Evolutionary conservation across 2,888 invertebrate genomes (phyloP), one percentile per base, ranked within the genome.

Genomic region (Atethmia centrago): DNA sequence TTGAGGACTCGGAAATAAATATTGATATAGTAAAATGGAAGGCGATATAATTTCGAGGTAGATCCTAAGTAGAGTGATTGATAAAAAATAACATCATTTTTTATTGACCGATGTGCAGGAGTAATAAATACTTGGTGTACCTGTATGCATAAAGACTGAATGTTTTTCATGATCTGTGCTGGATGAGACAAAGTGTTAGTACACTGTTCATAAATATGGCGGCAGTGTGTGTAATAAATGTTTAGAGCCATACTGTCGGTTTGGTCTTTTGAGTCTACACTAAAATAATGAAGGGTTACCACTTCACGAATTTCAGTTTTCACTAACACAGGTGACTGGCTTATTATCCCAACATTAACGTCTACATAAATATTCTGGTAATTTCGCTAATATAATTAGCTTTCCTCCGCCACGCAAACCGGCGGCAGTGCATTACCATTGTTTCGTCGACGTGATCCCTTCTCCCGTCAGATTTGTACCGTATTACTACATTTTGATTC

Each of bases 391-490:
- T 68, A 40, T 77, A 80, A 84, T 80, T 80, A 65, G 66, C 58
- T 75, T 69, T 49, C 56, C 31, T 28, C 12, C 36, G n/a, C 63
- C 53, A 51, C 42, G 36, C 49, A 51, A 49, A 59, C 28, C 61
- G n/a, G n/a, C 72, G 53, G 61, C 31, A 40, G 71, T 81, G 63
- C 69, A 74, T 71, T 75, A 71, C 74, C 67, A 62, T 69, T 83
- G 79, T 79, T 71, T 62, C 47, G 58, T n/a, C 45, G 74, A 75
- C 84, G 71, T 82, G 77, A 85, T 75, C 82, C 71, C 56, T 67
- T 81, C 79, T 51, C 59, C 40, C 75, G 88, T 83, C 84, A 70
- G 74, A 72, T 85, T 79, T 73, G 55, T 58, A 56, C 59, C 21
- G 45, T 58, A 40, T 66, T n/a, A 70, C 51, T 66, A 71, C 19